phyloP scores from a whole-genome alignment of 1,140 invertebrate genomes.

The Bombus terrestris region DNA sequence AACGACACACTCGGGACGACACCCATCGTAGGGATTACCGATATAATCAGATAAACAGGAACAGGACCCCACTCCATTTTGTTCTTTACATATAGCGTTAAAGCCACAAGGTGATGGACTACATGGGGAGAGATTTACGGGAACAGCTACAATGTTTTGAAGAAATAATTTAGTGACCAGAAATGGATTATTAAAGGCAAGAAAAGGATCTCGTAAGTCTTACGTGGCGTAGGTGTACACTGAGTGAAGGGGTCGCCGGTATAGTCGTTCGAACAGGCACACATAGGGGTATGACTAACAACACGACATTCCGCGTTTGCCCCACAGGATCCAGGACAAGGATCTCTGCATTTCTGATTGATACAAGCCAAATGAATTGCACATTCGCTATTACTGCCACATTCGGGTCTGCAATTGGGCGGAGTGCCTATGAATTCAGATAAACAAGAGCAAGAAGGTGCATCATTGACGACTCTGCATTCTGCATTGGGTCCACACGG shows the following conservation, averaged over 20 bases:
- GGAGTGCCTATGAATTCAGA: background rate
- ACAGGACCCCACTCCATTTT: slow-evolving; percentile 81
- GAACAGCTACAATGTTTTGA: background rate
- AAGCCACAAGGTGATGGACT: slow-evolving; percentile 89
- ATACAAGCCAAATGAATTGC: accelerated
- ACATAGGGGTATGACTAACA: slow-evolving; percentile 77
- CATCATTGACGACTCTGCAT: slow-evolving; percentile 88
- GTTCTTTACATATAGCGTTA: slow-evolving; percentile 83
- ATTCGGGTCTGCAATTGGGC: too few relatives aligned
- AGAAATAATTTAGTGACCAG: accelerated
- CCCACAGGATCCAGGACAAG: too few relatives aligned
- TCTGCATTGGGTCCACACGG: too few relatives aligned
- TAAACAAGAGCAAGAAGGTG: slow-evolving; percentile 87
- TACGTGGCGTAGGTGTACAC: slow-evolving; percentile 74
- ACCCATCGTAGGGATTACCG: slow-evolving; percentile 84
- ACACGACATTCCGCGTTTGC: too few relatives aligned
- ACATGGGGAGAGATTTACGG: slow-evolving; percentile 85
- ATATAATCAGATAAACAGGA: slow-evolving; percentile 86
- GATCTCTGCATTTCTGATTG: too few relatives aligned
- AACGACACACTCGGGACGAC: slow-evolving; percentile 89
- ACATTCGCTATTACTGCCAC: too few relatives aligned
- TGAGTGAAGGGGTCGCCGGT: slow-evolving; percentile 87
- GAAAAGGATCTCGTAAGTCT: slow-evolving; percentile 65
- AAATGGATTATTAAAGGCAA: slow-evolving; percentile 65
- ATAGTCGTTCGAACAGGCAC: slow-evolving; percentile 85